Evolutionary conservation across 1,140 invertebrate genomes (phyloP), one percentile per base, ranked within the genome.

Genomic region (Cepaea nemoralis): DNA sequence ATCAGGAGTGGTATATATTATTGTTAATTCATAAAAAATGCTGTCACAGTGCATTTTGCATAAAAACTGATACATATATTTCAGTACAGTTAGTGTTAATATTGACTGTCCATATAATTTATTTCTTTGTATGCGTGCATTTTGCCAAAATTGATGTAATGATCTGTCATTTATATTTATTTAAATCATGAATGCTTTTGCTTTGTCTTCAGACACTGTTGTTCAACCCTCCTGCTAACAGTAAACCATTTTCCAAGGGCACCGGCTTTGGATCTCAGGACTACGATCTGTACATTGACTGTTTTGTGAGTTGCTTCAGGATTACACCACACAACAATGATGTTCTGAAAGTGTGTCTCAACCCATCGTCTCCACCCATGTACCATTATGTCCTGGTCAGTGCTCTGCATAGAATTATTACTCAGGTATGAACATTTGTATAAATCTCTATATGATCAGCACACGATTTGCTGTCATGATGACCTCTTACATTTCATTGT

Each of bases 291-390:
- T 97, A 99, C 95, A 98, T 98, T 83, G 98, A 99, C 89, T 99
- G 96, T 92, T 99, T 99, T 92, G 96, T 99, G 0, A 98, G 97
- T 0, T 95, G 96, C 87, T 99, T 99, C 93, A 95, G 97, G 27
- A 97, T 99, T 69, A 97, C 96, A 93, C 97, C 97, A 0, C 96
- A 98, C 90, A 98, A 97, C 89, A 98, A 98, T 91, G 97, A 99
- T 92, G 95, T 97, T 0, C 93, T 99, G 19, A 99, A 98, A 93
- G 96, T 98, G 33, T 99, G 97, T 91, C 93, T 99, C 14, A 97
- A 97, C 91, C 92, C 86, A 24, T 95, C n/a, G 86, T 96, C 95
- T 37, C 95, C 96, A 24, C 94, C 95, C 22, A 95, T 94, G 0
- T 99, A 98, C 90, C 97, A 99, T 90, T 98, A 97, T 91, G 97